Percentiles rank a stretch among this genome's conserved stretches.
Evolutionary conservation across 2,797 vertebrate species (phyloP).

Genomic region (Valencia hispanica): DNA sequence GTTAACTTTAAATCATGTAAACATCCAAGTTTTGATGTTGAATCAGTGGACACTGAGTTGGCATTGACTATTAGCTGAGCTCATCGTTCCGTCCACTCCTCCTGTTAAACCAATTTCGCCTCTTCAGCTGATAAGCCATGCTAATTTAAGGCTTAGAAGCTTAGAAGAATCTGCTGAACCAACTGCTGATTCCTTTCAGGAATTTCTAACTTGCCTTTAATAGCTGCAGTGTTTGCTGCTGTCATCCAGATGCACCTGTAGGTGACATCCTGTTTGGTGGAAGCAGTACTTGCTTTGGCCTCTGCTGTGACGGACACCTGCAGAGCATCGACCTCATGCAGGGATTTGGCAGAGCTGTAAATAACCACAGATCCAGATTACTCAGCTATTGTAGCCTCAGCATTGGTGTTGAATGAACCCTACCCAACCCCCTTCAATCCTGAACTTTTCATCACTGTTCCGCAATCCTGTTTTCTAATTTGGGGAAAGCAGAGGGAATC

Average conservation of each 20-base stretch:
- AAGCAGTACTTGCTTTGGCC: slow-evolving; percentile 3
- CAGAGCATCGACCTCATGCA: slow-evolving; percentile 34
- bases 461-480: slow-evolving; percentile 5
- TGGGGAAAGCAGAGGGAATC: slow-evolving; percentile 57
- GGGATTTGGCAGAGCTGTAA: slow-evolving; percentile 77
- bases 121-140: slow-evolving; percentile 55
- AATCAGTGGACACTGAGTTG: neutral
- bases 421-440: neutral
- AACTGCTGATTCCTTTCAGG: slow-evolving; percentile 27
- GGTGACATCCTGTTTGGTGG: neutral
- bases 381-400: slow-evolving; percentile 55
- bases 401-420: slow-evolving; percentile 38
- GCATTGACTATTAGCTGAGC: slow-evolving; percentile 2
- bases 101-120: slow-evolving; percentile 16
- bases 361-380: slow-evolving; percentile 82
- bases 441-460: neutral
- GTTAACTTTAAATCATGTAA: neutral
- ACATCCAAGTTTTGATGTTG: neutral
- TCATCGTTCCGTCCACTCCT: neutral
- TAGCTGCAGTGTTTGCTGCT: neutral
- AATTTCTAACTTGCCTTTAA: neutral
- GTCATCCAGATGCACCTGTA: neutral
- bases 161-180: slow-evolving; percentile 50
- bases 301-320: slow-evolving; percentile 28
- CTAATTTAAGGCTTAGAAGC: slow-evolving; percentile 59